These are phyloP conservation scores for Muscicapa comitata DNA, from an alignment of 2,797 vertebrate species.

Conservation along the genomic window DNA sequence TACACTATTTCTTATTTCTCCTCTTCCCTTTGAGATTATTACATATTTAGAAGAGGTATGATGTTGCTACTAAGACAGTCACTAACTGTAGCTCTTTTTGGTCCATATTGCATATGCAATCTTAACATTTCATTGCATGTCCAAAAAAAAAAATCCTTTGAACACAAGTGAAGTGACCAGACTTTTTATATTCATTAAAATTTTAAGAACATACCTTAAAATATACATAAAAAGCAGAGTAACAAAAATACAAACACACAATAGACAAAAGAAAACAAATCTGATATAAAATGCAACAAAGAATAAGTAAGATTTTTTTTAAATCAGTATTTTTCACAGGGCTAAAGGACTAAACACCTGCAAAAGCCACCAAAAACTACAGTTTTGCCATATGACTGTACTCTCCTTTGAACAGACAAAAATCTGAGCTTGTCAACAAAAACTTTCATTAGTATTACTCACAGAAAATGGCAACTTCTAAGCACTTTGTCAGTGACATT, in stretches of 20 bases:
- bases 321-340: background rate
- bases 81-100: background rate
- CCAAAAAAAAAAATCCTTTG: background rate
- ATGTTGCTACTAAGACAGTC: accelerated
- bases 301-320: background rate
- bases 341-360: background rate
- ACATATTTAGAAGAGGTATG: background rate
- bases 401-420: background rate
- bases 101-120: background rate
- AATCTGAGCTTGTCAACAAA: background rate
- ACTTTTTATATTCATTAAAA: background rate
- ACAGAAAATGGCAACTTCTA: background rate
- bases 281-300: background rate
- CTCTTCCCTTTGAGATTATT: background rate
- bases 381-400: background rate
- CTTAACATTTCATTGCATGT: background rate
- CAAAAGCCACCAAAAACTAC: background rate
- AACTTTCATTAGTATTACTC: background rate
- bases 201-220: background rate
- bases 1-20: background rate
- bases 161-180: background rate
- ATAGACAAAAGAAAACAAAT: background rate
- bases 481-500: background rate
- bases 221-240: background rate
- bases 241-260: background rate